phyloP scores from a whole-genome alignment of 2,888 invertebrate genomes.

The Pollenia griseotomentosa region DNA sequence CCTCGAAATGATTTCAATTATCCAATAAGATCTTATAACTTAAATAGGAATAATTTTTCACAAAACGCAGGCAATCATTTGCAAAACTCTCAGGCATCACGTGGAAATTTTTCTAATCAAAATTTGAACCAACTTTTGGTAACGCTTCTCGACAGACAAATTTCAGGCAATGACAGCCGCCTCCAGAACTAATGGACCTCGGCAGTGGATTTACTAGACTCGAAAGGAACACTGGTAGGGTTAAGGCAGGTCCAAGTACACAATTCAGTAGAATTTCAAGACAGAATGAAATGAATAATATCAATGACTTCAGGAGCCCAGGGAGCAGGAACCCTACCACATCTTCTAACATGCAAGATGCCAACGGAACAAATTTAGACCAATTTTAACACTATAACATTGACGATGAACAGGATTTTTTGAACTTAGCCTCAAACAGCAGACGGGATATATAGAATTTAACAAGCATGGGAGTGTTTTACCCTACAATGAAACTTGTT shows the following conservation, averaged over 20 bases:
- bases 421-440: background rate
- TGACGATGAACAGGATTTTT: constrained; percentile 16
- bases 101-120: too few species aligned
- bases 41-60: constrained; percentile 1
- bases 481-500: too few species aligned
- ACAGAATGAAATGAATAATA: constrained; percentile 17
- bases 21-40: constrained; percentile 11
- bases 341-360: background rate
- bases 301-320: constrained; percentile 36
- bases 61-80: too few species aligned
- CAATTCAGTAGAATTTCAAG: constrained; percentile 9
- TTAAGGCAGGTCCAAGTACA: constrained; percentile 27
- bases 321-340: background rate
- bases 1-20: constrained; percentile 25
- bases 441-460: too few species aligned
- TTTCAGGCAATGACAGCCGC: constrained; percentile 32
- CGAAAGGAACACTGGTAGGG: constrained; percentile 9
- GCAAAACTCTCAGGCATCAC: too few species aligned
- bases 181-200: constrained; percentile 45
- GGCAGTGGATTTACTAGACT: constrained; percentile 34
- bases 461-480: too few species aligned
- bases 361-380: background rate
- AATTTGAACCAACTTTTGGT: background rate
- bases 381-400: constrained; percentile 10
- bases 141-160: constrained; percentile 5